Percentiles rank a stretch among this genome's conserved stretches.
phyloP scores from a whole-genome alignment of 1,140 invertebrate species.

The Octopus bimaculoides region DNA sequence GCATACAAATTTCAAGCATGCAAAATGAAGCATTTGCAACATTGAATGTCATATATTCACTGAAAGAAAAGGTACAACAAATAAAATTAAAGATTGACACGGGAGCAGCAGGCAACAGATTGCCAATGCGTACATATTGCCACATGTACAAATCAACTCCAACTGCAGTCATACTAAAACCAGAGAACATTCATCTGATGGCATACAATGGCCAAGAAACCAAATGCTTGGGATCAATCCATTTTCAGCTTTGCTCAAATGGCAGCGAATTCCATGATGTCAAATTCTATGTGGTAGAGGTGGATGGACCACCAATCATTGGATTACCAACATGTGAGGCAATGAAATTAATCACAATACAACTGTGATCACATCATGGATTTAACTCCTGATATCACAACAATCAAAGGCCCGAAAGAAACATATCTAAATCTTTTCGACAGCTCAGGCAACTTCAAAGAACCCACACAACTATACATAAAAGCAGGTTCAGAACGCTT shows the following conservation, averaged over 20 bases:
- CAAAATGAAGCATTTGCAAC: background rate
- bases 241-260: background rate
- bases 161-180: background rate
- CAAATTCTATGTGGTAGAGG: background rate
- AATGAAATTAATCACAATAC: background rate
- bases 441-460: background rate
- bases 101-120: slow-evolving; percentile 19
- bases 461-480: background rate
- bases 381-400: no score
- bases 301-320: background rate
- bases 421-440: background rate
- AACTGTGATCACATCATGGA: no score
- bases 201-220: background rate
- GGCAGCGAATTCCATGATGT: background rate
- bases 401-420: background rate
- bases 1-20: no score
- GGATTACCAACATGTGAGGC: background rate
- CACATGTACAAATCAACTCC: slow-evolving; percentile 18
- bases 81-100: slow-evolving; percentile 19
- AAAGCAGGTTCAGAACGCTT: slow-evolving; percentile 16
- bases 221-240: background rate
- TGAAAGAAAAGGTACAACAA: background rate
- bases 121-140: slow-evolving; percentile 11
- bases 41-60: background rate
- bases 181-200: background rate